phyloP scores from a whole-genome alignment of 1,140 invertebrate genomes.

The Drosophila suzukii region DNA sequence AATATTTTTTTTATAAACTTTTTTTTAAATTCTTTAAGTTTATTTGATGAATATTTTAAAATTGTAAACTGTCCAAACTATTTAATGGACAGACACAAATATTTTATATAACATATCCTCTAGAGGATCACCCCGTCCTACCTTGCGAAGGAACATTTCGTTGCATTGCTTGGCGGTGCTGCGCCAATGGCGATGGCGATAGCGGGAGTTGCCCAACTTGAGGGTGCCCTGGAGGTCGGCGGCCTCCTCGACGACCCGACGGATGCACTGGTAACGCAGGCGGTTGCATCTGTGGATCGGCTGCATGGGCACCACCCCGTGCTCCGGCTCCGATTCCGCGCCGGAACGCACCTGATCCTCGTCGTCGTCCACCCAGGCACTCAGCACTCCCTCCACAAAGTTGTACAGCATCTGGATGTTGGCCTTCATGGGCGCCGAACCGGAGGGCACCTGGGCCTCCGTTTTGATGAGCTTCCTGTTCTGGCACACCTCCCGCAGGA shows the following conservation, averaged over 20 bases:
- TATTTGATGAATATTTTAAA: too few species aligned
- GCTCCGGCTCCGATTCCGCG: conserved; percentile 88
- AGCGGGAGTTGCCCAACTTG: conserved; percentile 87
- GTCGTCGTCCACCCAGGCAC: conserved; percentile 89
- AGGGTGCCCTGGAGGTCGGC: conserved; percentile 87
- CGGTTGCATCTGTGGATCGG: conserved; percentile 88
- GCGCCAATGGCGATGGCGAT: conserved; percentile 90
- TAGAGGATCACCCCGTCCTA: conserved; percentile 63
- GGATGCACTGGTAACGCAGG: conserved; percentile 87
- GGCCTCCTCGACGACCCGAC: conserved; percentile 88
- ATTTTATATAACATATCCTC: not conserved
- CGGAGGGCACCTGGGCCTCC: conserved; percentile 79
- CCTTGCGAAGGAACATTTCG: conserved; percentile 90
- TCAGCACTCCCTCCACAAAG: conserved; percentile 89
- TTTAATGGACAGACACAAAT: too few species aligned
- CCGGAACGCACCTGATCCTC: conserved; percentile 87
- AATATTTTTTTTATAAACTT: too few species aligned
- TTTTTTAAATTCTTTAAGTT: too few species aligned
- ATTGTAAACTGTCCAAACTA: too few species aligned
- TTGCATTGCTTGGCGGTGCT: conserved; percentile 90
- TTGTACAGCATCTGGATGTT: conserved; percentile 92
- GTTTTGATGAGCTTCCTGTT: conserved; percentile 85
- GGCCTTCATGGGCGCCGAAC: conserved; percentile 86
- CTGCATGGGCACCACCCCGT: conserved; percentile 87
- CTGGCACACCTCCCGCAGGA: conserved; percentile 88